phyloP scores from a whole-genome alignment of 2,888 invertebrate genomes.

The Oxyteleia sp. region DNA sequence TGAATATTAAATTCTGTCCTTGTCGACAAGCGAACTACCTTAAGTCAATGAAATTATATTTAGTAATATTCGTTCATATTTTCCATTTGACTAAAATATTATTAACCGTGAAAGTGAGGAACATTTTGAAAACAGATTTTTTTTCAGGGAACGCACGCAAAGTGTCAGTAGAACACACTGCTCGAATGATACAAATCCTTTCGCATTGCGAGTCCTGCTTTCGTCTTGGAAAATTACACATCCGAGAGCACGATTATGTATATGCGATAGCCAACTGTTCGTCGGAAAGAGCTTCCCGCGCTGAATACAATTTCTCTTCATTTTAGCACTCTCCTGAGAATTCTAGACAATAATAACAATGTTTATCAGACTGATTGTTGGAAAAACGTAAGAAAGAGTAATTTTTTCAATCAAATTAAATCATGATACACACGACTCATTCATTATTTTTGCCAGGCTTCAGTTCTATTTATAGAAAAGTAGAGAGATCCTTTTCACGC shows the following conservation, averaged over 20 bases:
- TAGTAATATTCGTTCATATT: too few species aligned
- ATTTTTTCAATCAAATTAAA: constrained; percentile 3
- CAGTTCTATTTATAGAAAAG: constrained; percentile 41
- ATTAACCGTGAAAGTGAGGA: too few species aligned
- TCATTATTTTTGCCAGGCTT: constrained; percentile 31
- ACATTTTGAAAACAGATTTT: background rate
- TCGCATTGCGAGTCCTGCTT: constrained; percentile 10
- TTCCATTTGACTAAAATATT: too few species aligned
- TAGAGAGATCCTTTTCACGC: constrained; percentile 51
- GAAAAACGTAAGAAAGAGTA: too few species aligned
- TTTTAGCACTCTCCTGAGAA: constrained; percentile 39
- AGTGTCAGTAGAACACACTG: constrained; percentile 10
- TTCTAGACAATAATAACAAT: too few species aligned
- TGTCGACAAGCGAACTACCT: too few species aligned
- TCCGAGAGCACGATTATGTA: constrained; percentile 37
- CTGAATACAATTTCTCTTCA: constrained; percentile 41
- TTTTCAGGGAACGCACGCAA: background rate
- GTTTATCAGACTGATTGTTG: too few species aligned
- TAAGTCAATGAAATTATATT: too few species aligned
- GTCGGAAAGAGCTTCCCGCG: constrained; percentile 32
- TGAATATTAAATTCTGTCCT: too few species aligned
- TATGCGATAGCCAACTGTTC: constrained; percentile 25
- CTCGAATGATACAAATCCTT: constrained; percentile 30
- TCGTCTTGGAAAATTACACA: constrained; percentile 25
- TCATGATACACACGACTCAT: constrained; percentile 49